phyloP scores from a whole-genome alignment of 2,113 vertebrate genomes.

The Meles meles region DNA sequence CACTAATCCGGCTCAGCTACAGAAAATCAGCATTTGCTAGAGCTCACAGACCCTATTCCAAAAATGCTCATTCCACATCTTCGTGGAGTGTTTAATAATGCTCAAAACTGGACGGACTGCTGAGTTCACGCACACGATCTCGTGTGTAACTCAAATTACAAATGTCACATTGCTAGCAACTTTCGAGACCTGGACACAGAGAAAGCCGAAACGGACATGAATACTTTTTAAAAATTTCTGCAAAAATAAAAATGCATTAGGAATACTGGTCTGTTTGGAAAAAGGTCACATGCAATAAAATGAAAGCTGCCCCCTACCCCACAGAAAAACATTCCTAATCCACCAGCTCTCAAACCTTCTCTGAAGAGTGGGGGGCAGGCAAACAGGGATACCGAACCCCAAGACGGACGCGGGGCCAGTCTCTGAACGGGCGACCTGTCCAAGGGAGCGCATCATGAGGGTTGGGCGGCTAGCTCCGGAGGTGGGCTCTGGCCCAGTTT shows the following conservation, averaged over 20 bases:
- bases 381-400: accelerated
- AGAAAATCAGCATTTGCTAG: neutral
- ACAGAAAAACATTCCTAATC: neutral
- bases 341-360: neutral
- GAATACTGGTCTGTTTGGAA: neutral
- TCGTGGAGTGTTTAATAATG: neutral
- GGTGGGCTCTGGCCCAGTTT: neutral
- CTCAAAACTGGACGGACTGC: neutral
- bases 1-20: neutral
- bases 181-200: constrained; percentile 11
- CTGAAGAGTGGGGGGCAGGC: neutral
- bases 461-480: neutral
- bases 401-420: accelerated
- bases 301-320: neutral
- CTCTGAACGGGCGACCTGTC: accelerated
- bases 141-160: neutral
- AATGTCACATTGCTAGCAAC: neutral
- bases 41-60: neutral
- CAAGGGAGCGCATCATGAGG: accelerated
- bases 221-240: neutral
- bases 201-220: neutral
- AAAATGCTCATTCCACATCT: neutral
- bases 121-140: neutral
- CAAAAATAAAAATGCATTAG: neutral
- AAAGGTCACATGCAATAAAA: neutral